Evolutionary conservation across 1,140 invertebrate genomes (phyloP).

Genomic region (Sycophaga agraensis): DNA sequence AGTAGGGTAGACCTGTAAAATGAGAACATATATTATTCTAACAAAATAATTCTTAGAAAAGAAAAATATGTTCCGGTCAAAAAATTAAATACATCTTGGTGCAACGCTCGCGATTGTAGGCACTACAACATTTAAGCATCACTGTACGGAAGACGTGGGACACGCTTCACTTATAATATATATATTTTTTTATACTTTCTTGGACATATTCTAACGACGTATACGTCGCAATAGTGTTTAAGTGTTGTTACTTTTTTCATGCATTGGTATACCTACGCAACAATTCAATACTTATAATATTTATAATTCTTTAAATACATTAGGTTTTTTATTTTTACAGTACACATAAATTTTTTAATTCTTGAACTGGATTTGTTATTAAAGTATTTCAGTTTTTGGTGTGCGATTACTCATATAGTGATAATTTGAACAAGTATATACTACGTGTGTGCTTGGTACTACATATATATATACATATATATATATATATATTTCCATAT

Average conservation of each 20-base stretch:
- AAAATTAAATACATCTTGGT: conserved; percentile 5
- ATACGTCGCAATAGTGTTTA: conserved; percentile 13
- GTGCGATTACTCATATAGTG: conserved; percentile 8
- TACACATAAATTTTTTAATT: conserved; percentile 17
- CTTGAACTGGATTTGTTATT: not conserved
- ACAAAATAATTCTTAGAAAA: not conserved
- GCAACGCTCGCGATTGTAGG: conserved; percentile 17
- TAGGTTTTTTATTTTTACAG: not conserved
- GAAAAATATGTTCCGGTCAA: not conserved
- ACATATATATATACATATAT: no score
- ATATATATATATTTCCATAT: conserved; percentile 17
- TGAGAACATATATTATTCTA: not conserved
- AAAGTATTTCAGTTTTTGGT: not conserved
- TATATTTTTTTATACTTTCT: conserved; percentile 27
- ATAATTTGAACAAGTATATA: conserved; percentile 13
- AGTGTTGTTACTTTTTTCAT: conserved; percentile 1
- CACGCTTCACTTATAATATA: conserved; percentile 13
- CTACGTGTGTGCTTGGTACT: conserved; percentile 12
- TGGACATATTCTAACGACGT: conserved; percentile 19
- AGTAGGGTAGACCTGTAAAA: not conserved
- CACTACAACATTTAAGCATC: conserved; percentile 30
- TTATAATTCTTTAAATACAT: conserved; percentile 11
- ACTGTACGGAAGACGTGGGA: conserved; percentile 22
- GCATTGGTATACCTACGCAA: conserved; percentile 11
- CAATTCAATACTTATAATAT: conserved; percentile 22